A percentile compares a stretch with the other conserved stretches of the same genome.
Conservation (phyloP, 2,797 vertebrate genomes). For the Phrynocephalus vlangalii region DNA sequence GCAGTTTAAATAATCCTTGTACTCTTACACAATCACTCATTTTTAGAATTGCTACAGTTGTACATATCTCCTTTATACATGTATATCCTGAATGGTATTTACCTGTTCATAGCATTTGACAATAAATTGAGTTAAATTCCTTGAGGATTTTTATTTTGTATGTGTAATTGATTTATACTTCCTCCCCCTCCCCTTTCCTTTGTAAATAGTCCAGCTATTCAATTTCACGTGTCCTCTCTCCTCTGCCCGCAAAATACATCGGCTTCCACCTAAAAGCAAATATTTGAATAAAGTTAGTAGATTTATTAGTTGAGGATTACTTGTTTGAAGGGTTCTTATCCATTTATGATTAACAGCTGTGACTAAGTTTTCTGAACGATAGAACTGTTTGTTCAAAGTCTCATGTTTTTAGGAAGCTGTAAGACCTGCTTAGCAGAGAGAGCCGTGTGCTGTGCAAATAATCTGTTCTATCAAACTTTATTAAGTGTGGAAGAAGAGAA, state of each 20-base stretch:
- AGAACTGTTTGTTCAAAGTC: neutral
- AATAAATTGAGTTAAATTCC: slow-evolving; percentile 3
- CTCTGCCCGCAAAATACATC: slow-evolving; percentile 5
- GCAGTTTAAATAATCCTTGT: neutral
- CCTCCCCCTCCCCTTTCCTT: too few relatives aligned
- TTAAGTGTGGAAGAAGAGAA: neutral
- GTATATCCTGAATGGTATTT: neutral
- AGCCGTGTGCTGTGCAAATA: neutral
- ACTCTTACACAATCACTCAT: too few relatives aligned
- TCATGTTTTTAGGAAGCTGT: neutral
- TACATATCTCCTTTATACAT: too few relatives aligned
- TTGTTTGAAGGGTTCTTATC: neutral
- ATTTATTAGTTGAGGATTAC: neutral
- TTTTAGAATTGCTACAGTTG: too few relatives aligned
- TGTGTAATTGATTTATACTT: neutral
- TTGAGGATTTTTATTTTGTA: neutral
- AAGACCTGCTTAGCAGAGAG: neutral
- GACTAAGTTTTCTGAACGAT: neutral
- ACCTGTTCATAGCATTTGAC: neutral
- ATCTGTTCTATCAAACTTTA: neutral
- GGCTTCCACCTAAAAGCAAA: neutral
- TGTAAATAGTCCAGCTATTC: too few relatives aligned
- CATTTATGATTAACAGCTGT: neutral
- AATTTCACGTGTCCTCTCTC: too few relatives aligned
- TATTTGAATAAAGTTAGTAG: neutral